These are phyloP conservation scores for Ginglymostoma cirratum DNA, from an alignment of 2,113 vertebrate genomes.

Conservation along the genomic window DNA sequence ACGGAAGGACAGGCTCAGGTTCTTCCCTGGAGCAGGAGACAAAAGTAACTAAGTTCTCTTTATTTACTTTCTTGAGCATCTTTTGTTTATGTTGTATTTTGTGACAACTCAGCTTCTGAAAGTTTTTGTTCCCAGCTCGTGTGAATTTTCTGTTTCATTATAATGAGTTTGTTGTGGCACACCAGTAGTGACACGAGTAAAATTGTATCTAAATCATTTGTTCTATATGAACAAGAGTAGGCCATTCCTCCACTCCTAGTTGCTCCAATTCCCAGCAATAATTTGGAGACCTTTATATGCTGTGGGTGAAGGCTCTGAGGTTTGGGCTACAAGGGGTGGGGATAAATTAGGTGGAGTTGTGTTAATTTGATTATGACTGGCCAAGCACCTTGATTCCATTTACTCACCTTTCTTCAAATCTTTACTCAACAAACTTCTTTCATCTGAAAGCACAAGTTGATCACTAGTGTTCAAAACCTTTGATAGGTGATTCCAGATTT, in stretches of 20 bases:
- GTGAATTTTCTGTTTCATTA: not conserved
- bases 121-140: not conserved
- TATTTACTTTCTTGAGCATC: not conserved
- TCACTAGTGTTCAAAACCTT: not conserved
- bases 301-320: not conserved
- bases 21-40: constrained; percentile 78
- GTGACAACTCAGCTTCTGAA: not conserved
- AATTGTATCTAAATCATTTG: not conserved
- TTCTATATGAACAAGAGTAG: not conserved
- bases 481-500: not conserved
- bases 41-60: constrained; percentile 64
- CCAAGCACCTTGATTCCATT: not conserved
- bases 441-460: not conserved
- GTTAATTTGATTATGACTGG: not conserved
- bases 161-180: not conserved
- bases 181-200: not conserved
- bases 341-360: not conserved
- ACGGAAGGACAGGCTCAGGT: constrained; percentile 78
- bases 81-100: not conserved
- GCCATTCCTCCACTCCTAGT: not conserved
- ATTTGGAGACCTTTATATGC: not conserved
- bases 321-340: not conserved
- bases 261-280: not conserved
- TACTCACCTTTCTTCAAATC: not conserved
- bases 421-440: not conserved